phyloP scores from a whole-genome alignment of 2,797 vertebrate genomes.

The Coilia nasus region DNA sequence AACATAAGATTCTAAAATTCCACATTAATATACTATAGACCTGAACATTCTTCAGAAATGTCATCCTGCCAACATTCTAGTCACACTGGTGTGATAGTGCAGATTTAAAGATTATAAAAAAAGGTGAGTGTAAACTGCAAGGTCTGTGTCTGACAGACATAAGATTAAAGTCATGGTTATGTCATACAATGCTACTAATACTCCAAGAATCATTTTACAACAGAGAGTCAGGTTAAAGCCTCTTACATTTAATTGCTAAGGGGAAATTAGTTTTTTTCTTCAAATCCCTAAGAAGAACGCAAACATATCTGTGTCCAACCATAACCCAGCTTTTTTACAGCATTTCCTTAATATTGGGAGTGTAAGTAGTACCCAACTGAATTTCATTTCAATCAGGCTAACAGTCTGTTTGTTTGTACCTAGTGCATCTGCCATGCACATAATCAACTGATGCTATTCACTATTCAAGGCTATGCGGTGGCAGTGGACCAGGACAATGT shows the following conservation, averaged over 20 bases:
- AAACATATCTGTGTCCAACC: background rate
- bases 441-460: constrained; percentile 15
- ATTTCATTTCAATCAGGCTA: background rate
- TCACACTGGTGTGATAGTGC: too few relatives aligned
- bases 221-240: background rate
- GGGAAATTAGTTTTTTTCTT: background rate
- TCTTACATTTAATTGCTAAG: background rate
- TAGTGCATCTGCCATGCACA: constrained; percentile 11
- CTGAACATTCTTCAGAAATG: too few relatives aligned
- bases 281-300: background rate
- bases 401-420: background rate
- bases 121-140: background rate
- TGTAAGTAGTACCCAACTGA: background rate
- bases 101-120: background rate
- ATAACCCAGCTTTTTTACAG: background rate
- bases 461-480: constrained; percentile 34
- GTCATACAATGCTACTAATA: background rate
- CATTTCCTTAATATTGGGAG: background rate
- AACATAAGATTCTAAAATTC: too few relatives aligned
- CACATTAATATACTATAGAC: too few relatives aligned
- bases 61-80: too few relatives aligned
- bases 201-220: background rate
- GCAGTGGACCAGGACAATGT: constrained; percentile 44
- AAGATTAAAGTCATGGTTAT: background rate
- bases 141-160: background rate